Base-by-base conservation (phyloP, 2,888 invertebrate species). In the Subacronicta megacephala region DNA sequence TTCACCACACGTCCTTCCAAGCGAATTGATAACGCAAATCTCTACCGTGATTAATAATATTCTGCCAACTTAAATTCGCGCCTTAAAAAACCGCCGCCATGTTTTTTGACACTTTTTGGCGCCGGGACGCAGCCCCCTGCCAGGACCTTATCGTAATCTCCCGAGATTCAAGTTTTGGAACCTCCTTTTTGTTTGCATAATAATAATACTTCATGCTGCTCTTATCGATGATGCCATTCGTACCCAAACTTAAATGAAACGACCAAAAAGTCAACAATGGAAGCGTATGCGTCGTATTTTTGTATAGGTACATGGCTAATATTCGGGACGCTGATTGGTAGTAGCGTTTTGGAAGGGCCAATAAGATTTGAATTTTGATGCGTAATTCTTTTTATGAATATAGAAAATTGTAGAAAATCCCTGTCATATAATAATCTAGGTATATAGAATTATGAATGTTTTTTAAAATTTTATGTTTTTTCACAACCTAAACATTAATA, bases 91-190 rank as follows among this genome's bases (percentile, higher is more conserved):
- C 65, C 31, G 44, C 53, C 74, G 73, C 74, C 76, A 75, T 73
- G 58, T 85, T 86, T 85, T 88, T 87, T 86, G 82, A 80, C 83
- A 84, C 76, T 84, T 86, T 87, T 85, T 85, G 84, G 85, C 84
- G 87, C 82, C 85, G 77, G 64, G 57, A 42, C 63, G 52, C 45
- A 68, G 68, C 77, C 80, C 80, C 88, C 87, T 74, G 77, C 80
- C 73, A 78, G 55, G 74, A 60, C 53, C 69, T 84, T 88, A 87
- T 88, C 87, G 83, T 78, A 81, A 87, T 88, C 83, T 85, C 46
- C 16, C 50, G 67, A 81, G 77, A 81, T 85, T 81, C 82, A 69
- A 76, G 77, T 79, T 82, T 80, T 66, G 62, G 57, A 20, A 42
- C n/a, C 57, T 76, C 58, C 63, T 80, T 79, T 78, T 74, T 73